phyloP scores from a whole-genome alignment of 2,113 vertebrate genomes.

The Calidris pygmaea region DNA sequence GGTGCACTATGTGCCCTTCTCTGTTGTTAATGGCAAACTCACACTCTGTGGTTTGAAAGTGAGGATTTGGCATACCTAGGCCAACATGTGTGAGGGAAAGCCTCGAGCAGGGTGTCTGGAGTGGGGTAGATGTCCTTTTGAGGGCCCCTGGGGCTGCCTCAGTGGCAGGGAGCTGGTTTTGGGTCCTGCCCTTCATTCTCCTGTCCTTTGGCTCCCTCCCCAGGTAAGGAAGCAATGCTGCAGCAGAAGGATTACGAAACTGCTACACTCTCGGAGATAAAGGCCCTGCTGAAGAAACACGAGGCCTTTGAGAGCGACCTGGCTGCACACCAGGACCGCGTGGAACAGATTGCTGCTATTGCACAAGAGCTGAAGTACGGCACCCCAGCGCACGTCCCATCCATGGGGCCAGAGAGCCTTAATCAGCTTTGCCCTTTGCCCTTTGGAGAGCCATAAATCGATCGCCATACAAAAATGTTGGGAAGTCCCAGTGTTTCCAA shows the following conservation, averaged over 20 bases:
- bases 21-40: neutral
- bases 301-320: constrained; percentile 98
- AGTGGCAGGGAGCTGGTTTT: accelerated
- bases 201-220: constrained; percentile 52
- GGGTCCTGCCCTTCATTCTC: neutral
- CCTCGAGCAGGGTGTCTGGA: neutral
- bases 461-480: neutral
- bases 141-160: neutral
- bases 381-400: neutral
- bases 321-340: constrained; percentile 96
- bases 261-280: constrained; percentile 93
- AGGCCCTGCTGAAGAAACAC: constrained; percentile 97
- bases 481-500: constrained; percentile 45
- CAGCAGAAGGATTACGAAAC: constrained; percentile 91
- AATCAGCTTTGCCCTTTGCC: neutral
- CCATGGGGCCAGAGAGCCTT: neutral
- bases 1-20: neutral
- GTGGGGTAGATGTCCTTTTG: neutral
- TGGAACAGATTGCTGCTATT: constrained; percentile 98
- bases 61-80: neutral
- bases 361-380: constrained; percentile 96
- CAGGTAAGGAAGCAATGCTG: constrained; percentile 95
- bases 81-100: neutral
- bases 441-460: neutral
- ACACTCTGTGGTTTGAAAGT: neutral